Base-by-base conservation (phyloP, 2,888 invertebrate species). In the Cheilosia urbana region DNA sequence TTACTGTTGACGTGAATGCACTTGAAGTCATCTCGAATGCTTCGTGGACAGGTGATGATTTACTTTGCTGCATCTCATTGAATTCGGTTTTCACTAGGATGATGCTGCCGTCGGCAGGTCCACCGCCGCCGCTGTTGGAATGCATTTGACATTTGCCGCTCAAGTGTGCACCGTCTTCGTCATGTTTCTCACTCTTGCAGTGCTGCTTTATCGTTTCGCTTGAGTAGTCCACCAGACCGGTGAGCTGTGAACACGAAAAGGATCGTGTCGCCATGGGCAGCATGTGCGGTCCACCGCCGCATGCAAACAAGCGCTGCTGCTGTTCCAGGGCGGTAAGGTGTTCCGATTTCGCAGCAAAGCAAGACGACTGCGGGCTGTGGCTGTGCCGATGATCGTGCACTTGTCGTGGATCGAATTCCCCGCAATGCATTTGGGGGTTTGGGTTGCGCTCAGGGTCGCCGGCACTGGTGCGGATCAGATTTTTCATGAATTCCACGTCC, bases 401-500 rank as follows among this genome's bases (percentile, higher is more conserved):
- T 49, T 77, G 34, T 37, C 69, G 73, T 17, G 69, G 73, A 47
- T 82, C 83, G 19, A 68, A 79, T 19, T 87, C 76, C 2, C 71
- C 45, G 21, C 76, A 68, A n/a, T 73, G 71, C 68, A 78, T 77
- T 21, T 68, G 72, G 4, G 63, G 53, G 47, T 80, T 76, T 37
- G 71, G 66, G 63, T 75, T 71, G 9, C 66, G 75, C 21, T 83
- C 78, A 13, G 62, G 34, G 5, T 77, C 77, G 13, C 51, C 34
- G 24, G 55, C 37, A 4, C 62, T 63, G 21, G 62, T 69, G 49
- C 84, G 79, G 19, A 88, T 87, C 37, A 88, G 57, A 75, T 87
- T 88, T 40, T 87, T 88, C 88, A 88, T 88, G 62, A 87, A 81
- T 57, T 88, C 88, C 45, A 87, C 80, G n/a, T 88, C 88, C 2